Base-by-base conservation (phyloP, 2,888 invertebrate genomes). In the Aethes cnicana region DNA sequence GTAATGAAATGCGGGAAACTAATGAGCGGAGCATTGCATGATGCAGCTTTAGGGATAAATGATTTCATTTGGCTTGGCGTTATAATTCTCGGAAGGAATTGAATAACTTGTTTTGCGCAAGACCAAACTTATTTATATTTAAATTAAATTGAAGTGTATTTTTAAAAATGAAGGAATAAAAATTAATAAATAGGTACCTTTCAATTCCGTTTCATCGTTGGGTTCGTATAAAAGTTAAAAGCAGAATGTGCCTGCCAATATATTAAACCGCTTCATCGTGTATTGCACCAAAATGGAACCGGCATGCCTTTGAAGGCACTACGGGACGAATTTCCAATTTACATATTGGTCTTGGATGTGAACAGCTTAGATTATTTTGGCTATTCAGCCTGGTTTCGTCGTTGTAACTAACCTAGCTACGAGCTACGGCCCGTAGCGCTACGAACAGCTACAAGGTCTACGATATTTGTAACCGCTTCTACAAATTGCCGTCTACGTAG, bases 1-100 rank as follows among this genome's bases (percentile, higher is more conserved):
- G 20, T 46, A 16, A 32, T 46, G 30, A 52, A 46, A 52, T 52
- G 42, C 17, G 42, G 20, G 35, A 26, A 26, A 14, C 52, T 52
- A 52, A 52, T 52, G 37, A 46, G 32, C 8, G 18, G 35, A 42
- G 25, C 23, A 20, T 46, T 39, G 3, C 20, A 16, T 21, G 20
- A 6, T 25, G 32, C 9, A 25, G 20, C 25, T 21, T 11, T 39
- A 18, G 32, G 26, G 25, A 44, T 52, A 44, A 25, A 8, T 23
- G 36, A 36, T 30, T 30, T 26, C 12, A 39, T 16, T 25, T 16
- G 9, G 9, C n/a, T n/a, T n/a, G n/a, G n/a, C n/a, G n/a, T n/a
- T n/a, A n/a, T n/a, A n/a, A n/a, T n/a, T n/a, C n/a, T n/a, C n/a
- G n/a, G n/a, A n/a, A n/a, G n/a, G n/a, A n/a, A n/a, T n/a, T n/a